Evolutionary conservation across 2,797 vertebrate genomes (phyloP).

Genomic region (Neostethus bicornis): DNA sequence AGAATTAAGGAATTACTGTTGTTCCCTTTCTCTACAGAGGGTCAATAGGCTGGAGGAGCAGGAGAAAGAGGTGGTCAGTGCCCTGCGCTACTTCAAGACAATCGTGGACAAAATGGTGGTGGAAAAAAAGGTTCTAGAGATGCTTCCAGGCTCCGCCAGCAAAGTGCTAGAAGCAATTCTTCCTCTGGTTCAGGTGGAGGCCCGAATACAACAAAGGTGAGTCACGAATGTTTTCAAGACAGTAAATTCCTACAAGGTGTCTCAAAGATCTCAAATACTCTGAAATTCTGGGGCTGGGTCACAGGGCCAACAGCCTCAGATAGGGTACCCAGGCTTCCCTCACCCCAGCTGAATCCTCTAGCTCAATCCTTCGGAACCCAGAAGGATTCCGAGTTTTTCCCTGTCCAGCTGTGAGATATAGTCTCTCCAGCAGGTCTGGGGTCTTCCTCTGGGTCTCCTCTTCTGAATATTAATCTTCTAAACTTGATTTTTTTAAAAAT

Average conservation of each 20-base stretch:
- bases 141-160: slow-evolving; percentile 97
- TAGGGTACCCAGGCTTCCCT: too few species aligned
- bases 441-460: too few species aligned
- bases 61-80: slow-evolving; percentile 97
- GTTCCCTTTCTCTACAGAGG: slow-evolving; percentile 77
- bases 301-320: too few species aligned
- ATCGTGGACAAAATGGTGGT: slow-evolving; percentile 99
- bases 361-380: too few species aligned
- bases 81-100: slow-evolving; percentile 96
- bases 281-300: too few species aligned
- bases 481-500: background rate
- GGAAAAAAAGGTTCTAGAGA: slow-evolving; percentile 95
- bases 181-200: slow-evolving; percentile 91
- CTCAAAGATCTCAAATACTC: background rate
- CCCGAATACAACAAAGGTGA: slow-evolving; percentile 92
- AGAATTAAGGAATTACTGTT: background rate
- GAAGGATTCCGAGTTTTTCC: too few species aligned
- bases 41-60: slow-evolving; percentile 94
- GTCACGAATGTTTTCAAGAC: slow-evolving; percentile 12
- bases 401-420: too few species aligned
- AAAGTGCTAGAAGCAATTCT: slow-evolving; percentile 97
- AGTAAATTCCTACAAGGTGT: background rate
- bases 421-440: too few species aligned
- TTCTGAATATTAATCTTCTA: too few species aligned
- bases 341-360: too few species aligned